phyloP scores from a whole-genome alignment of 2,888 invertebrate species.

The Heliconius ethilla region DNA sequence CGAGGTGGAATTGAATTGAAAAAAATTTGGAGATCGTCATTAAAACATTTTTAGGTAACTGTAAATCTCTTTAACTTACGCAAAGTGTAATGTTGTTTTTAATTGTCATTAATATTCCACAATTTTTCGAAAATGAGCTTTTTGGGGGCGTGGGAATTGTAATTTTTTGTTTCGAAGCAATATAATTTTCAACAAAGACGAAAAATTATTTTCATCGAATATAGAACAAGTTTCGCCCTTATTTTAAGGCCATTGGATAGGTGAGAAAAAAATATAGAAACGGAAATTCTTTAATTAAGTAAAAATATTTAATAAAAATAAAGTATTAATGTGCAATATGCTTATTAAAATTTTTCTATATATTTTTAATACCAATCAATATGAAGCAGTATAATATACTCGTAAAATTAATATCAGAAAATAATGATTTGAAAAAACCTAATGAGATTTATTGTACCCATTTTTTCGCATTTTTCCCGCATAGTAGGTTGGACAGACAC shows the following conservation, averaged over 20 bases:
- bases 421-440: too few species aligned
- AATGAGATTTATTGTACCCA: too few species aligned
- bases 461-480: too few species aligned
- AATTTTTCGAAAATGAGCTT: constrained; percentile 15
- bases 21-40: too few species aligned
- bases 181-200: constrained; percentile 37
- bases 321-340: too few species aligned
- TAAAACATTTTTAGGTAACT: not conserved
- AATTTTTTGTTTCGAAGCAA: constrained; percentile 33
- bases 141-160: constrained; percentile 16
- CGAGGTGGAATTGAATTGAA: too few species aligned
- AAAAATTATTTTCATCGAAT: constrained; percentile 42
- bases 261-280: not conserved
- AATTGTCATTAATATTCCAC: constrained; percentile 7
- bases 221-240: constrained; percentile 37
- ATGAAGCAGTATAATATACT: too few species aligned
- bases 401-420: too few species aligned
- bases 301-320: too few species aligned
- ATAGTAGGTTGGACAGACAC: too few species aligned
- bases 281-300: not conserved
- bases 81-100: constrained; percentile 4
- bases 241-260: constrained; percentile 21
- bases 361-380: too few species aligned
- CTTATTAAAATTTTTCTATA: too few species aligned
- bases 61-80: not conserved